These are phyloP conservation scores for Fragum sueziense DNA, from an alignment of 2,888 invertebrate species.

Conservation along the genomic window DNA sequence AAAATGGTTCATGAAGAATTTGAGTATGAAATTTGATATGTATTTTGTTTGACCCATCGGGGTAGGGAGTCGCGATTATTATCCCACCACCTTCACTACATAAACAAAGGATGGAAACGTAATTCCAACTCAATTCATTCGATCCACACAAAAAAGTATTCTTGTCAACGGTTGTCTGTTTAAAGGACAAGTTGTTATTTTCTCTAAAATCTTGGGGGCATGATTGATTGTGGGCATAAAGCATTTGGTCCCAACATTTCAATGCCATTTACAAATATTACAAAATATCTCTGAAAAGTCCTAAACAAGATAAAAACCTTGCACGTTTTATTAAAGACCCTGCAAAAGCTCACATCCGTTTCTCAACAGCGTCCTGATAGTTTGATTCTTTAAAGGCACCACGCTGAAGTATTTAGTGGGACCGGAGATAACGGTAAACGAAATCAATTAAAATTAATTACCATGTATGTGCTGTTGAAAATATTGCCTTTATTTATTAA, in stretches of 20 bases:
- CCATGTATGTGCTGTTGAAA: conserved; percentile 4
- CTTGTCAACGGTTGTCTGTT: background rate
- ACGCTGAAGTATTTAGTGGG: conserved; percentile 4
- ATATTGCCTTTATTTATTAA: conserved; percentile 4
- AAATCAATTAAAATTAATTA: conserved; percentile 14
- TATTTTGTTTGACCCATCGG: background rate
- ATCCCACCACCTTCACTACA: background rate
- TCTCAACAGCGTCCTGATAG: background rate
- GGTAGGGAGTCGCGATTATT: background rate
- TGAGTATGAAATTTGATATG: background rate
- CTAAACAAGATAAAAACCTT: background rate
- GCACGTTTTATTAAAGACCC: conserved; percentile 17
- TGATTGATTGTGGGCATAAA: conserved; percentile 15
- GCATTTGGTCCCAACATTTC: background rate
- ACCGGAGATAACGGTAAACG: background rate
- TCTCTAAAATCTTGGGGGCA: conserved; percentile 11
- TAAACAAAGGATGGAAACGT: background rate
- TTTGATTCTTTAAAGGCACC: background rate
- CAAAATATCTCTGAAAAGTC: background rate
- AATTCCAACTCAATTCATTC: background rate
- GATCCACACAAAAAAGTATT: background rate
- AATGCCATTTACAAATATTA: background rate
- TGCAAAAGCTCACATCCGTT: conserved; percentile 9
- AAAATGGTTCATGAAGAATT: too few relatives aligned
- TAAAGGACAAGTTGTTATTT: background rate